phyloP scores from a whole-genome alignment of 1,140 invertebrate genomes.

The Nymphalis io region DNA sequence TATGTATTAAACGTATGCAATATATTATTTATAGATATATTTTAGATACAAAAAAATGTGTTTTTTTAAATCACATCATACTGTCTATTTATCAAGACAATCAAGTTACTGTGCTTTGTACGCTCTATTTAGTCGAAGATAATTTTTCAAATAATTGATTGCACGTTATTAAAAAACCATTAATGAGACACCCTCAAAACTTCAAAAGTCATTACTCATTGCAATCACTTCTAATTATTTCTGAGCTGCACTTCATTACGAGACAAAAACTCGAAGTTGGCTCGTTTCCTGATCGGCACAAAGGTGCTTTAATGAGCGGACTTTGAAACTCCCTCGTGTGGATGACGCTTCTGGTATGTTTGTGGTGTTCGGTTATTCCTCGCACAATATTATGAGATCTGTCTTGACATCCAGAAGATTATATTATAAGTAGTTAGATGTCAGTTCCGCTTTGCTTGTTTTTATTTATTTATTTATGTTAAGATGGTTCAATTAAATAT shows the following conservation, averaged over 20 bases:
- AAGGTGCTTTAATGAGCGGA: conserved; percentile 23
- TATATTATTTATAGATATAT: too few relatives aligned
- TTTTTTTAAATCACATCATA: too few relatives aligned
- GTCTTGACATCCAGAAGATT: neutral
- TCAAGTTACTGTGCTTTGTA: neutral
- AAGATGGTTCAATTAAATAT: too few relatives aligned
- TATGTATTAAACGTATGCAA: too few relatives aligned
- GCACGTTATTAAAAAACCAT: neutral
- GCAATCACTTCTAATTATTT: conserved; percentile 8
- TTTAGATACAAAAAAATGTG: too few relatives aligned
- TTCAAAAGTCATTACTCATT: conserved; percentile 8
- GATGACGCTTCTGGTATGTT: conserved; percentile 1
- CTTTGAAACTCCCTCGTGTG: conserved; percentile 15
- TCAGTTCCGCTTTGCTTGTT: neutral
- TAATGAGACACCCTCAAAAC: neutral
- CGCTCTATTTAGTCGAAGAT: neutral
- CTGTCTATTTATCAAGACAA: too few relatives aligned
- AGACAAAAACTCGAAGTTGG: conserved; percentile 21
- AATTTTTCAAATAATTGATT: neutral
- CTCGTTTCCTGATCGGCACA: conserved; percentile 17
- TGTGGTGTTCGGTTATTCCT: neutral
- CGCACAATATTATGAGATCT: neutral
- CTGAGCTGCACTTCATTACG: conserved; percentile 21
- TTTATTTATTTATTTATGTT: neutral
- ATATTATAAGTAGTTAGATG: neutral